Evolutionary conservation across 1,140 invertebrate genomes (phyloP).

Genomic region (Muscidifurax raptorellus): DNA sequence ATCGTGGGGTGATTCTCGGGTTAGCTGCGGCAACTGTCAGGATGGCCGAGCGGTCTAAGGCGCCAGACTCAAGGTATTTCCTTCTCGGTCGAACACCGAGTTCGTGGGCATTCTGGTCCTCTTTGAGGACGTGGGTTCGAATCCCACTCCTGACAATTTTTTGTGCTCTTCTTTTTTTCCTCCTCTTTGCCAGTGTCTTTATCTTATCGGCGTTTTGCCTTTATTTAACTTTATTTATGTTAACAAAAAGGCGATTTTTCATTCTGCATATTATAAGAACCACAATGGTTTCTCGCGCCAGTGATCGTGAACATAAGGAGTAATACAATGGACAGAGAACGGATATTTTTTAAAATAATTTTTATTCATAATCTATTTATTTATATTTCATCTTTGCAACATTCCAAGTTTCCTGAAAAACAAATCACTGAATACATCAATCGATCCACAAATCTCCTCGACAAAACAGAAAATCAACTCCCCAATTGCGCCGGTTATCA

Average conservation of each 20-base stretch:
- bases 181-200: neutral
- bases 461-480: too few species aligned
- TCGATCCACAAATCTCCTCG: too few species aligned
- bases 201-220: too few species aligned
- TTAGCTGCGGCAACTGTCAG: conserved; percentile 68
- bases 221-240: too few species aligned
- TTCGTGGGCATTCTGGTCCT: conserved; percentile 58
- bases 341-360: too few species aligned
- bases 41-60: conserved; percentile 78
- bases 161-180: conserved; percentile 66
- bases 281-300: too few species aligned
- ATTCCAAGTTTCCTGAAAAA: too few species aligned
- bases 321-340: too few species aligned
- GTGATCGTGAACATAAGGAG: too few species aligned
- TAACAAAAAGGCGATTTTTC: too few species aligned
- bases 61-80: conserved; percentile 74
- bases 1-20: neutral
- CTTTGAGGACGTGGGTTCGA: conserved; percentile 88
- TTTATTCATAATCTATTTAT: neutral
- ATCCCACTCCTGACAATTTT: conserved; percentile 86
- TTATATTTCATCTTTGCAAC: neutral
- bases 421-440: neutral
- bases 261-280: too few species aligned
- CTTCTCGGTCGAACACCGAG: conserved; percentile 52
- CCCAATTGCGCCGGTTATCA: neutral